Percentiles rank a stretch among this genome's conserved stretches.
These are phyloP conservation scores for Heliconius himera DNA, from an alignment of 1,140 invertebrate species.

Conservation along the genomic window DNA sequence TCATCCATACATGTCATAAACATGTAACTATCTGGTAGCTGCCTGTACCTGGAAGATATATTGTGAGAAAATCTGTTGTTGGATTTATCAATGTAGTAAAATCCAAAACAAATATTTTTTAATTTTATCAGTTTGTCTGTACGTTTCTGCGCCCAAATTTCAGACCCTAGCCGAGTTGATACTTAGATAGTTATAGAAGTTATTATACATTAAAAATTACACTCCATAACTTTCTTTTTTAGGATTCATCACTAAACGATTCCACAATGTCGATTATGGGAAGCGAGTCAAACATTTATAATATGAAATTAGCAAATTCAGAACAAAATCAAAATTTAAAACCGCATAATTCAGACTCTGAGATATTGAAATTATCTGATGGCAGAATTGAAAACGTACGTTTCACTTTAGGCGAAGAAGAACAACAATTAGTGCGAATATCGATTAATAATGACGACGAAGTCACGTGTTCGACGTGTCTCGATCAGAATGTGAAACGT, in stretches of 20 bases:
- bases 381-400: slow-evolving; percentile 46
- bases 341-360: slow-evolving; percentile 75
- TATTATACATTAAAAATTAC: too few species aligned
- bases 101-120: too few species aligned
- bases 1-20: too few species aligned
- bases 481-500: slow-evolving; percentile 60
- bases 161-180: too few species aligned
- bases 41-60: too few species aligned
- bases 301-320: slow-evolving; percentile 58
- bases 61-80: too few species aligned
- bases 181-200: too few species aligned
- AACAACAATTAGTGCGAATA: slow-evolving; percentile 61
- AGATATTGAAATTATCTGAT: slow-evolving; percentile 58
- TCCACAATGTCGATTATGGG: slow-evolving; percentile 77
- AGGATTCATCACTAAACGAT: slow-evolving; percentile 65
- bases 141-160: too few species aligned
- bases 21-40: too few species aligned
- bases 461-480: slow-evolving; percentile 41
- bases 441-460: slow-evolving; percentile 71
- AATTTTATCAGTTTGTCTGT: too few species aligned
- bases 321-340: slow-evolving; percentile 51
- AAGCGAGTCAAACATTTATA: slow-evolving; percentile 75
- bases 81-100: too few species aligned
- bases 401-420: slow-evolving; percentile 63
- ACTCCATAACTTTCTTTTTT: slow-evolving; percentile 23